Evolutionary conservation across 2,797 vertebrate genomes (phyloP).

Genomic region (Scleropages formosus): DNA sequence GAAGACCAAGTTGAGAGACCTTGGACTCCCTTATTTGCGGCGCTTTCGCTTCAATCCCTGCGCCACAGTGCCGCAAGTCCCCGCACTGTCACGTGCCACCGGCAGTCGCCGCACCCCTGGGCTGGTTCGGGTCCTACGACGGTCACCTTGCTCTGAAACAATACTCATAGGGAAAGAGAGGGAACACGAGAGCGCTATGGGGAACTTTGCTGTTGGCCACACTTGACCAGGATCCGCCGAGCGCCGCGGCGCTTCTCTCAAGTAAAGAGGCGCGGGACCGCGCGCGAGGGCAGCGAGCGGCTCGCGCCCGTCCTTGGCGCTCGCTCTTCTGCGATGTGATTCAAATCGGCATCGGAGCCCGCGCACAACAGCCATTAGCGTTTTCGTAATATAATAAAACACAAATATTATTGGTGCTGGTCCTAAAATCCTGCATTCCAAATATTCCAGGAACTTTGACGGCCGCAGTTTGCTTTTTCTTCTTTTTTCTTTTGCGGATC

Average conservation of each 20-base stretch:
- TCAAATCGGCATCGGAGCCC: conserved; percentile 9
- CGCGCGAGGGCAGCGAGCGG: conserved; percentile 3
- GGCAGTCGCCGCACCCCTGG: conserved; percentile 1
- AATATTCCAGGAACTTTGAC: background rate
- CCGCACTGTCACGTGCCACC: too few species aligned
- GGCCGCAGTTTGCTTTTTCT: background rate
- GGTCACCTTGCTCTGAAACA: conserved; percentile 9
- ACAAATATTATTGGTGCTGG: background rate
- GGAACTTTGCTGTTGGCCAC: conserved; percentile 30
- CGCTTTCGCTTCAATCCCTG: too few species aligned
- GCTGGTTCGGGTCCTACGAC: conserved; percentile 6
- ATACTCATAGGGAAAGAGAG: background rate
- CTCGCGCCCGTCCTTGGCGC: conserved; percentile 5
- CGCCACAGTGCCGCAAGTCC: too few species aligned
- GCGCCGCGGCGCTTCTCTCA: conserved; percentile 21
- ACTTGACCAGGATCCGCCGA: conserved; percentile 38
- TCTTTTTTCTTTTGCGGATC: background rate
- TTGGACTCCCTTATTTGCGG: too few species aligned
- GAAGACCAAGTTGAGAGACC: too few species aligned
- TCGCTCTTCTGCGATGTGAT: too few species aligned
- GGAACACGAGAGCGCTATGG: conserved; percentile 27
- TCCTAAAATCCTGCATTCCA: background rate
- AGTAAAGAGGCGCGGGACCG: conserved; percentile 29
- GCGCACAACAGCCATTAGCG: background rate
- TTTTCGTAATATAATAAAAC: conserved; percentile 3